Evolutionary conservation across 1,140 invertebrate species (phyloP), one percentile per base, ranked within the genome.

Genomic region (Drepana arcuata): DNA sequence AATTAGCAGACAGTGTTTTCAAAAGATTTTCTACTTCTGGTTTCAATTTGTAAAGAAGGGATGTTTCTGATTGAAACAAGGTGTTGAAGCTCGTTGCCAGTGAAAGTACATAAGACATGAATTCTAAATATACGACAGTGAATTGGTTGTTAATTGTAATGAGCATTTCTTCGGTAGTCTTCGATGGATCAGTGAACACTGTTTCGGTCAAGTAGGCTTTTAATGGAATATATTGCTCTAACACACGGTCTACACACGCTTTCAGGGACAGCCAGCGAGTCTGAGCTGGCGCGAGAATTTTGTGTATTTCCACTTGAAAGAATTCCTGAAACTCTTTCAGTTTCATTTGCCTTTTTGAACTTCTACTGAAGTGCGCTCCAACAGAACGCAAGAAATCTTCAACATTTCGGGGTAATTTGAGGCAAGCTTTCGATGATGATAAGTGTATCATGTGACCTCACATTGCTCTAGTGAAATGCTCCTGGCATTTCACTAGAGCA

Each of bases 221-320:
- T 11, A 81, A 36, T 27, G 60, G 41, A 21, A 41, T 34, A 18
- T 42, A 78, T 27, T 77, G 68, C 32, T 73, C 57, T 11, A 73
- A 38, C n/a, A 69, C 34, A 14, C 25, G 25, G 34, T 68, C 43
- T 2, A 77, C 65, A 58, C 64, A 72, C 14, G 39, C 33, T 41
- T 79, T 48, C 14, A 74, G 16, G 2, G 77, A 74, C 7, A 79
- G 41, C 69, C 61, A 83, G 15, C 66, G 46, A 16, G 68, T 82
- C 24, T 23, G 51, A 24, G 50, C 40, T 13, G 56, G 57, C 14
- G 35, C 34, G 0, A 78, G 23, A 26, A 77, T 73, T 55, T 73
- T 72, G 38, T 78, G 67, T 5, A 44, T 27, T 49, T 54, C 54
- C 2, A 53, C 31, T 53, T 64, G 62, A 18, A 48, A 15, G n/a